A percentile compares a stretch with the other conserved stretches of the same genome.
These are phyloP conservation scores for Pampus argenteus DNA, from an alignment of 2,797 vertebrate species.

Conservation along the genomic window DNA sequence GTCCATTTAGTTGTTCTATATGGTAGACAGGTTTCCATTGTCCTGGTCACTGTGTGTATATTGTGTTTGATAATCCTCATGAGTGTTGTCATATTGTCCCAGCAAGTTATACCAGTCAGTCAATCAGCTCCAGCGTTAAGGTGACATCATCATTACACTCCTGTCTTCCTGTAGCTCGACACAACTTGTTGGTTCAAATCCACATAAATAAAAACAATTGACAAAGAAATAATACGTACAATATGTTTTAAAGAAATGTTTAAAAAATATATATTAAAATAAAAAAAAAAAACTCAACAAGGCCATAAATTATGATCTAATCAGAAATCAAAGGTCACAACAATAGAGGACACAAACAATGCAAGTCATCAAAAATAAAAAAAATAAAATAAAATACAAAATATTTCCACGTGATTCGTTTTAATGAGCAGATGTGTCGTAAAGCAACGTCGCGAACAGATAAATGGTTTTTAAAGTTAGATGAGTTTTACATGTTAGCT, in stretches of 20 bases:
- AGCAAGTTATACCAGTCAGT: neutral
- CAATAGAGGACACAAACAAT: neutral
- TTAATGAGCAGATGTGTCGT: neutral
- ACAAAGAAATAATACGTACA: neutral
- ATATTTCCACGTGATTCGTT: too few species aligned
- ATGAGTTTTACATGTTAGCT: too few species aligned
- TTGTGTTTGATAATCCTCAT: neutral
- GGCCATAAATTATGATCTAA: neutral
- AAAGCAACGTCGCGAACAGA: accelerated
- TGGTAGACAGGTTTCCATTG: neutral
- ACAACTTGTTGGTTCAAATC: neutral
- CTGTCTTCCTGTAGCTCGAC: neutral
- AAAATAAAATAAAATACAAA: too few species aligned
- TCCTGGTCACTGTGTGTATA: neutral
- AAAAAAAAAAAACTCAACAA: too few species aligned
- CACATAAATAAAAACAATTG: neutral
- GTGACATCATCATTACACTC: constrained; percentile 3
- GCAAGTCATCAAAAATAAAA: neutral
- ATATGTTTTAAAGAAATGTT: neutral
- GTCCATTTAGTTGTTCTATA: neutral
- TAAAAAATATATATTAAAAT: too few species aligned
- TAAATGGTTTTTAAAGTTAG: neutral
- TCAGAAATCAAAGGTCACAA: constrained; percentile 14
- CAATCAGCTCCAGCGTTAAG: neutral
- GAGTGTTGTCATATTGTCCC: neutral